Percentiles rank a stretch among this genome's conserved stretches.
Conservation (phyloP, 2,113 vertebrate genomes). For the Condylura cristata region DNA sequence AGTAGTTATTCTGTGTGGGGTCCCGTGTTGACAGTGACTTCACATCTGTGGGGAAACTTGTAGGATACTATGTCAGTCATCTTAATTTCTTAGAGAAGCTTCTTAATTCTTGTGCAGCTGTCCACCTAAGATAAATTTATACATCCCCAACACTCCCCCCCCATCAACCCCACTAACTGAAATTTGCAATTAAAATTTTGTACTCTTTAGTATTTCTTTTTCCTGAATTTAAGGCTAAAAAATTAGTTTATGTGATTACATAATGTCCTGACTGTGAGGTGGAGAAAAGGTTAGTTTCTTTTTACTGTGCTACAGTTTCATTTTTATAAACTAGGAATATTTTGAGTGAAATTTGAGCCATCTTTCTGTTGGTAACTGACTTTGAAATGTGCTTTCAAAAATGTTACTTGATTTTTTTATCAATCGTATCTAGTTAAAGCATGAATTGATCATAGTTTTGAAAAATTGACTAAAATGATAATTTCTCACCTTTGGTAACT, state of each 20-base stretch:
- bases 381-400: background rate
- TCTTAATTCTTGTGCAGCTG: background rate
- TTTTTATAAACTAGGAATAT: background rate
- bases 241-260: background rate
- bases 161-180: background rate
- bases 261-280: background rate
- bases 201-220: background rate
- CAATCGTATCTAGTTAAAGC: background rate
- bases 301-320: background rate
- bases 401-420: background rate
- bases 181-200: background rate
- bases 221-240: background rate
- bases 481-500: background rate
- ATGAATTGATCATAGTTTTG: background rate
- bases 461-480: background rate
- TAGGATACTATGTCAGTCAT: background rate
- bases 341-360: background rate
- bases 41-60: background rate
- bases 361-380: background rate
- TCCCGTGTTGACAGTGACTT: background rate
- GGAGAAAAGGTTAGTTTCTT: background rate
- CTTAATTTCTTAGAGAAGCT: background rate
- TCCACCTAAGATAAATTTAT: background rate
- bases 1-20: background rate
- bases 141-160: background rate